Base-by-base conservation (phyloP, 1,140 invertebrate species). In the Trichonephila clavipes region DNA sequence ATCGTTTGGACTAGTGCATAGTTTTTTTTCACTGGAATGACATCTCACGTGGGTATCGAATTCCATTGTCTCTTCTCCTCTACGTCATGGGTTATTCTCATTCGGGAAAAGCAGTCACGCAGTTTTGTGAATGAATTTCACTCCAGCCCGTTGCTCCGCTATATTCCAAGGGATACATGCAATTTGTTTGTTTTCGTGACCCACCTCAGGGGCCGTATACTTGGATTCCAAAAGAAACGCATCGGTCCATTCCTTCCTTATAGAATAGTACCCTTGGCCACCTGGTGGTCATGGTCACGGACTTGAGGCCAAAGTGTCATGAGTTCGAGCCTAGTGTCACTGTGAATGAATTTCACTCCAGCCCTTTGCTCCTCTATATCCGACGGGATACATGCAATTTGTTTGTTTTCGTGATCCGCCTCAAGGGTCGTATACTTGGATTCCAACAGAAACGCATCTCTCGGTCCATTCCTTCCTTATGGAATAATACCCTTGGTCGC, bases 81-180 rank as follows among this genome's bases (percentile, higher is more conserved):
- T 2, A 66, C 89, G 72, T 90, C 89, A 81, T 19, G 82, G 89
- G 89, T 90, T 90, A 90, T 81, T 90, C 89, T 61, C 89, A 90
- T 90, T 62, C 72, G 24, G 59, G 82, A 82, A 82, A 90, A 90
- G 82, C 69, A 90, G 89, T 90, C 89, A 90, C 89, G 89, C n/a
- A 82, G 44, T 90, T 51, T 82, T 90, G 89, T 90, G 89, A 90
- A 90, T 90, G 89, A 90, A 90, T 90, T 90, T 90, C 44, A 51
- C 64, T 72, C 34, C 8, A 64, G 59, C 19, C 34, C 18, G 34
- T 64, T 64, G 7, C 51, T 61, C 28, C 66, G 24, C 88, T 89
- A 12, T 66, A 34, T 66, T 34, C 62, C 19, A 8, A 12, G 86
- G 86, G 16, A 28, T 34, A 64, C 34, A 58, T 44, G 86, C 86